Evolutionary conservation across 2,113 vertebrate species (phyloP).

Genomic region (Amblyopsis rosae): DNA sequence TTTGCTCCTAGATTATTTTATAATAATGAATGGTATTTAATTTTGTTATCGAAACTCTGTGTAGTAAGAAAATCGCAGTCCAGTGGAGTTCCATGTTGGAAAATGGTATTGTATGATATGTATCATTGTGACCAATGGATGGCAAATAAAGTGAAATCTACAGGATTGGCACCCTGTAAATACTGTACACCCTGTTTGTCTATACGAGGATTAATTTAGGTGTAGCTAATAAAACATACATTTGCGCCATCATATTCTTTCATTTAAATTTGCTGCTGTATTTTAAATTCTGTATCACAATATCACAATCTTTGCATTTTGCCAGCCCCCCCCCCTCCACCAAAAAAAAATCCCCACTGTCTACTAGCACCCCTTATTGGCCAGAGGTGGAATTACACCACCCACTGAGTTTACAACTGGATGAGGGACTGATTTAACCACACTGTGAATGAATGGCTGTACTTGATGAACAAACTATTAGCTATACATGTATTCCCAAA

Average conservation of each 20-base stretch:
- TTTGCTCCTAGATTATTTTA: slow-evolving; percentile 50
- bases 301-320: neutral
- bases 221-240: neutral
- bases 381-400: slow-evolving; percentile 55
- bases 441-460: slow-evolving; percentile 27
- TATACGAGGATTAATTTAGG: neutral
- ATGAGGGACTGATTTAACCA: slow-evolving; percentile 17
- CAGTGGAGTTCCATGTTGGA: slow-evolving; percentile 66
- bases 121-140: slow-evolving; percentile 63
- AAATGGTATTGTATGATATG: slow-evolving; percentile 62
- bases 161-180: neutral
- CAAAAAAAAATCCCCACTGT: slow-evolving; percentile 43
- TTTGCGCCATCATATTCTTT: neutral
- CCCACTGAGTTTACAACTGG: neutral
- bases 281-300: neutral
- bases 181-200: neutral
- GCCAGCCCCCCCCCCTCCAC: slow-evolving; percentile 4
- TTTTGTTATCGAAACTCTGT: slow-evolving; percentile 62
- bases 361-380: slow-evolving; percentile 69
- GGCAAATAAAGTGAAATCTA: slow-evolving; percentile 65
- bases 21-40: slow-evolving; percentile 70
- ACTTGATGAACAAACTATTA: slow-evolving; percentile 41
- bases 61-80: slow-evolving; percentile 53
- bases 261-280: neutral
- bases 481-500: slow-evolving; percentile 35